Percentiles rank a stretch among this genome's conserved stretches.
These are phyloP conservation scores for Drosophila suboccidentalis DNA, from an alignment of 2,888 invertebrate species.

Conservation along the genomic window DNA sequence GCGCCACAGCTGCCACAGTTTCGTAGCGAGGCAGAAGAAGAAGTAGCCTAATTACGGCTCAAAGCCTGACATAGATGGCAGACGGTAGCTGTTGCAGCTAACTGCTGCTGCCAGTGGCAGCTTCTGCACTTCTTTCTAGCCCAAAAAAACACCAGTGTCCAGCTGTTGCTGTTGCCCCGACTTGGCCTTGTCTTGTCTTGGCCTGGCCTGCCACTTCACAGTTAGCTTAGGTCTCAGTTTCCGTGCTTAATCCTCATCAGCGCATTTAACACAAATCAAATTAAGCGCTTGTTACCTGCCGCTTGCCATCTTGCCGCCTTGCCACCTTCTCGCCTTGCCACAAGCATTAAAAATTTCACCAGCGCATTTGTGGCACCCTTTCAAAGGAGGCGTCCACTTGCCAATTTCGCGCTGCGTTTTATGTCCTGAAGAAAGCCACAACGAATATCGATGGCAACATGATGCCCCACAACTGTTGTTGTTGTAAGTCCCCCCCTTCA, in stretches of 20 bases:
- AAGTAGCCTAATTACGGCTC: slow-evolving; percentile 80
- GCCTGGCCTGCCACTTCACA: slow-evolving; percentile 14
- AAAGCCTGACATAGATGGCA: slow-evolving; percentile 68
- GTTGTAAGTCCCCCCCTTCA: background rate
- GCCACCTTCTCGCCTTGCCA: slow-evolving; percentile 23
- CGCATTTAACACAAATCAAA: slow-evolving; percentile 68
- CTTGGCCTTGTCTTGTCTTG: background rate
- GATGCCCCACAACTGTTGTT: slow-evolving; percentile 3
- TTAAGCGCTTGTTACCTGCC: slow-evolving; percentile 65
- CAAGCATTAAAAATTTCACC: slow-evolving; percentile 66
- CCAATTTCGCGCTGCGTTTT: slow-evolving; percentile 36
- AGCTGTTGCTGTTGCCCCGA: slow-evolving; percentile 31
- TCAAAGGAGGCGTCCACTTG: slow-evolving; percentile 24
- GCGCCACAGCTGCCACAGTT: slow-evolving; percentile 68
- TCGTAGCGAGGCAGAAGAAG: background rate
- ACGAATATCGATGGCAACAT: slow-evolving; percentile 27
- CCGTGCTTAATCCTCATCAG: slow-evolving; percentile 71
- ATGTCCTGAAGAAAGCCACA: slow-evolving; percentile 44
- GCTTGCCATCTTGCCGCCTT: slow-evolving; percentile 10
- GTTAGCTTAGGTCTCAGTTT: slow-evolving; percentile 25
- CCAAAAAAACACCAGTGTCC: slow-evolving; percentile 30
- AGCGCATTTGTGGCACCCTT: slow-evolving; percentile 42
- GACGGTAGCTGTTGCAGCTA: slow-evolving; percentile 47
- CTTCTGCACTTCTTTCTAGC: slow-evolving; percentile 61
- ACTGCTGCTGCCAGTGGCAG: slow-evolving; percentile 18